These are phyloP conservation scores for Parus major DNA, from an alignment of 2,113 vertebrate species.

Conservation along the genomic window DNA sequence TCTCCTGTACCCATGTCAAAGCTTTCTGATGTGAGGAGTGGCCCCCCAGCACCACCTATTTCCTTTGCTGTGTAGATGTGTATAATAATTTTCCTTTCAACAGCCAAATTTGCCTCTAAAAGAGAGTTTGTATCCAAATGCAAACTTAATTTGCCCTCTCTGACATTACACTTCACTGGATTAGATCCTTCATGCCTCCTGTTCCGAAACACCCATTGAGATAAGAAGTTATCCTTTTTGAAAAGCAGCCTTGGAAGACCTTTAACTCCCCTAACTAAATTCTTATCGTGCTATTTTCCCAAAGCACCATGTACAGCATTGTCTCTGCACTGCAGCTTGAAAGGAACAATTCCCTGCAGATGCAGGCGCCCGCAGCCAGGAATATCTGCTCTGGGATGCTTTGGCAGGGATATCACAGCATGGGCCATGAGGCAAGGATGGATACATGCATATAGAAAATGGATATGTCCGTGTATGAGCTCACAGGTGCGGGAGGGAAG, in stretches of 20 bases:
- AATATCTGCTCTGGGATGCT: neutral
- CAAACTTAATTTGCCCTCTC: neutral
- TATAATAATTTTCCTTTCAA: neutral
- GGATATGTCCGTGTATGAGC: neutral
- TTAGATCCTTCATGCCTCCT: neutral
- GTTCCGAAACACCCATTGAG: neutral
- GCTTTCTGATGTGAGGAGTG: neutral
- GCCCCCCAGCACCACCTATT: accelerated
- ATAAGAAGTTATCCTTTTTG: neutral
- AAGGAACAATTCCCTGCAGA: neutral
- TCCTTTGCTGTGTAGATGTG: neutral
- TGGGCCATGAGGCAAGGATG: neutral
- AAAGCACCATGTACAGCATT: neutral
- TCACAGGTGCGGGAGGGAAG: neutral
- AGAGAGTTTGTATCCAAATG: neutral
- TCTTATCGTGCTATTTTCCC: neutral
- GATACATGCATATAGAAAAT: neutral
- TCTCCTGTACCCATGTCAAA: neutral
- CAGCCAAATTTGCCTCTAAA: neutral
- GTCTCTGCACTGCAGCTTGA: neutral
- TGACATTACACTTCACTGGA: neutral
- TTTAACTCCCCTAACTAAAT: conserved; percentile 9
- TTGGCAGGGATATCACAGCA: neutral
- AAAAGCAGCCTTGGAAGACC: conserved; percentile 10
- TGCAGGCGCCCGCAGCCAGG: neutral